phyloP scores from a whole-genome alignment of 35 echinoderm and acorn worm genomes.

The Anneissia japonica region DNA sequence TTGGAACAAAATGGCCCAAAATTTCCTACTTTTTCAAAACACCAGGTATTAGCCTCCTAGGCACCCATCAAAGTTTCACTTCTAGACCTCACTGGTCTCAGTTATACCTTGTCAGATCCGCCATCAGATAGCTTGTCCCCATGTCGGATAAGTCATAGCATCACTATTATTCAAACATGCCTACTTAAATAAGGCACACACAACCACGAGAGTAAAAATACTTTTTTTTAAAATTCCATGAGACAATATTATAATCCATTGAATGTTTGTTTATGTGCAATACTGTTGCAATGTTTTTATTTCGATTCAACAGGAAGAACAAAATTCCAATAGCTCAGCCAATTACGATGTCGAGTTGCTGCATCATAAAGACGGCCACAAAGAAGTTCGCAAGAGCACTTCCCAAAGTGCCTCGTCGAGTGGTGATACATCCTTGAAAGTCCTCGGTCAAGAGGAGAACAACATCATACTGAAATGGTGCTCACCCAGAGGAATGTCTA shows the following conservation, averaged over 20 bases:
- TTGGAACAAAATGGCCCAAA: too few relatives aligned
- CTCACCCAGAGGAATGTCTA: slow-evolving; percentile 42
- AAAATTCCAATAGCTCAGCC: slow-evolving; percentile 86
- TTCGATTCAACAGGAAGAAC: slow-evolving; percentile 60
- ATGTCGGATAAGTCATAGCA: too few relatives aligned
- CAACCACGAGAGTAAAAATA: background rate
- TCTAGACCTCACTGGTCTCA: too few relatives aligned
- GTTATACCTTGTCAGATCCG: too few relatives aligned
- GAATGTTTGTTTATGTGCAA: background rate
- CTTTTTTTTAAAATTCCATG: background rate
- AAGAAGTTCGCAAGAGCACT: slow-evolving; percentile 43
- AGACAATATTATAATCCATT: background rate
- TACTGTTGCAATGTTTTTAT: background rate
- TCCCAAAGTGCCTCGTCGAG: slow-evolving; percentile 14
- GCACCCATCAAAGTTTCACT: too few relatives aligned
- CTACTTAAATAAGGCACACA: background rate
- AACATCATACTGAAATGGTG: slow-evolving; percentile 84
- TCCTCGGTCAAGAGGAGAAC: background rate
- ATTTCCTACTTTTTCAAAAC: too few relatives aligned
- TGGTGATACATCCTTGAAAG: background rate
- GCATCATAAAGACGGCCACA: slow-evolving; percentile 50
- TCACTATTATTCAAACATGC: too few relatives aligned
- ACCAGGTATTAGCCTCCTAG: too few relatives aligned
- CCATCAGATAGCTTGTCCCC: too few relatives aligned
- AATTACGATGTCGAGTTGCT: slow-evolving; percentile 92